Conservation (phyloP, 2,113 vertebrate species). For the Azemiops feae region DNA sequence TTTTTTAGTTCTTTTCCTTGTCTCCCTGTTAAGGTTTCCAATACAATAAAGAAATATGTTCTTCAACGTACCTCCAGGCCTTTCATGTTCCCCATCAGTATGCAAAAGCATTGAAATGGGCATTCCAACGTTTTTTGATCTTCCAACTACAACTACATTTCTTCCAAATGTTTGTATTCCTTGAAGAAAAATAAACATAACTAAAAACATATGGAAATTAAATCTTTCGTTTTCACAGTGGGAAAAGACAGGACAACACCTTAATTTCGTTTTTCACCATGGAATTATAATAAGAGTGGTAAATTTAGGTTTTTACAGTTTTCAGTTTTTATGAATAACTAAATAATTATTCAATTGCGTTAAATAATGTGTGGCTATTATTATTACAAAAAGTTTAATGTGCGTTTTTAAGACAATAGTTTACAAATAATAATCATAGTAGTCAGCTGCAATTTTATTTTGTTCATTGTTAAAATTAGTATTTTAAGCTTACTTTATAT, state of each 20-base stretch:
- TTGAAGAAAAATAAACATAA: conserved; percentile 43
- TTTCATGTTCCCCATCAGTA: conserved; percentile 83
- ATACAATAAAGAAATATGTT: neutral
- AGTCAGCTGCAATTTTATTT: neutral
- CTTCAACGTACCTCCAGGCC: conserved; percentile 82
- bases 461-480: neutral
- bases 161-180: conserved; percentile 89
- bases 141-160: conserved; percentile 88
- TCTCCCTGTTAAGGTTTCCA: neutral
- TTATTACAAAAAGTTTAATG: neutral
- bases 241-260: neutral
- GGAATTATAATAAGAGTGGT: neutral
- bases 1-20: neutral
- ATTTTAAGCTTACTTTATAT: neutral
- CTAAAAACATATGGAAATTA: neutral
- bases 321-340: neutral
- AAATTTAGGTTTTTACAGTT: neutral
- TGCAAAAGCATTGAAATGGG: conserved; percentile 90
- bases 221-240: neutral
- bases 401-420: neutral
- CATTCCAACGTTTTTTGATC: conserved; percentile 94
- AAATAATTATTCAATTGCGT: neutral
- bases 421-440: neutral
- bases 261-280: neutral
- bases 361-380: fast-evolving